Evolutionary conservation across 1,140 invertebrate genomes (phyloP).

Genomic region (Drosophila sucinea): DNA sequence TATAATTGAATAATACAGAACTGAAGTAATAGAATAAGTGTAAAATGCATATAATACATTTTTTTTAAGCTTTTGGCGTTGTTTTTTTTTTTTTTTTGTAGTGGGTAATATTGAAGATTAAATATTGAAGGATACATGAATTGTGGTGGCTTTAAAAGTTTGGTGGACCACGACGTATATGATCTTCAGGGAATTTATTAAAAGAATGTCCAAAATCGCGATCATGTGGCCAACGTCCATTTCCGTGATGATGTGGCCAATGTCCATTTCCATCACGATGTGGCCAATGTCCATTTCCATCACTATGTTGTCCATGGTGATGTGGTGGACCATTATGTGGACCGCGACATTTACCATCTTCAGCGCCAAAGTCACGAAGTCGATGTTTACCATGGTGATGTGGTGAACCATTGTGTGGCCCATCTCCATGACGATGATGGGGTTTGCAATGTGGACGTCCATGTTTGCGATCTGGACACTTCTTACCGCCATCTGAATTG

Average conservation of each 20-base stretch:
- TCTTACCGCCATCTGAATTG: slow-evolving; percentile 30
- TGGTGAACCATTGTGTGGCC: background rate
- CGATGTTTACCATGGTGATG: background rate
- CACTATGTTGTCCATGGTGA: too few species aligned
- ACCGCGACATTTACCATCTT: slow-evolving; percentile 6
- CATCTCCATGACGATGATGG: background rate
- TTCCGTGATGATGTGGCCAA: too few species aligned
- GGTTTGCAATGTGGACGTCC: background rate
- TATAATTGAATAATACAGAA: background rate
- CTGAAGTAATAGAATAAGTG: background rate
- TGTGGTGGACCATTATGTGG: slow-evolving; percentile 16
- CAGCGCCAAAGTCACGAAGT: background rate
- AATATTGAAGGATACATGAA: background rate
- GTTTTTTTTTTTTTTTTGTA: background rate
- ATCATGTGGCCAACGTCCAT: too few species aligned
- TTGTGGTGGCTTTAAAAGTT: background rate
- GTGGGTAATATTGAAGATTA: background rate
- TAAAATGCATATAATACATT: background rate
- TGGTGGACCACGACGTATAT: too few species aligned
- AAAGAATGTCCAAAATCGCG: too few species aligned
- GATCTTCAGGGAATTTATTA: too few species aligned
- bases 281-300: too few species aligned
- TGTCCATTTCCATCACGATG: too few species aligned
- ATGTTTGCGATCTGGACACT: slow-evolving; percentile 1
- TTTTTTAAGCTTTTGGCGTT: background rate